Percentiles rank a stretch among this genome's conserved stretches.
These are phyloP conservation scores for Pelagia noctiluca DNA, from an alignment of 30 jellyfish, hydroid and myxozoan genomes.

Conservation along the genomic window DNA sequence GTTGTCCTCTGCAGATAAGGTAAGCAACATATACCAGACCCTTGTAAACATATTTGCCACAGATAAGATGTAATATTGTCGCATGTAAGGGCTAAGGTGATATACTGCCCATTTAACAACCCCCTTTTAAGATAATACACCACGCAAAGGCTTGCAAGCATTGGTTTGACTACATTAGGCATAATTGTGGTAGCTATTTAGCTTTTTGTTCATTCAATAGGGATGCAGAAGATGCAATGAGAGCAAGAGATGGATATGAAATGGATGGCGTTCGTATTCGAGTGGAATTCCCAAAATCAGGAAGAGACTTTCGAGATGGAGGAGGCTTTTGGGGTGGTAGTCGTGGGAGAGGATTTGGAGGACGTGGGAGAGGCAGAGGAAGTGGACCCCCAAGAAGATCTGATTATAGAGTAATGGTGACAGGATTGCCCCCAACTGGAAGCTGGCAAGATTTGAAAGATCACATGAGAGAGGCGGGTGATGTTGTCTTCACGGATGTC, in stretches of 20 bases:
- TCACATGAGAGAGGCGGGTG: slow-evolving; percentile 99
- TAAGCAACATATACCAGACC: no score
- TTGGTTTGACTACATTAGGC: no score
- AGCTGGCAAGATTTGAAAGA: slow-evolving; percentile 99
- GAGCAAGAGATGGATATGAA: slow-evolving; percentile 95
- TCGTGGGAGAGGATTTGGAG: slow-evolving; percentile 77
- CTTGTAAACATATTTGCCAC: no score
- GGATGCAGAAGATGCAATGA: slow-evolving; percentile 98
- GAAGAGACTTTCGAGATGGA: slow-evolving; percentile 63
- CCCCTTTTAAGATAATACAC: no score
- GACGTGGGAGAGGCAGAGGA: slow-evolving; percentile 88
- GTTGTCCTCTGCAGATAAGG: no score
- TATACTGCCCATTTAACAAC: no score
- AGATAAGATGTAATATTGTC: no score
- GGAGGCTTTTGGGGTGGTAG: slow-evolving; percentile 70
- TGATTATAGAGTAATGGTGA: slow-evolving; percentile 83
- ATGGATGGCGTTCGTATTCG: slow-evolving; percentile 79
- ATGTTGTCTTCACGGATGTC: slow-evolving; percentile 91
- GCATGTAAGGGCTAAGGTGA: no score
- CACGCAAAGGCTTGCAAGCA: no score
- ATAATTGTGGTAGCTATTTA: no score
- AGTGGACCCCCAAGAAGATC: slow-evolving; percentile 96
- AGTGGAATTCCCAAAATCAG: slow-evolving; percentile 91
- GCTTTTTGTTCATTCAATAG: slow-evolving; percentile 39
- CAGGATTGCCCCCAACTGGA: slow-evolving; percentile 98